Conservation (phyloP, 30 jellyfish, hydroid and myxozoan species). For the Aurelia aurita region DNA sequence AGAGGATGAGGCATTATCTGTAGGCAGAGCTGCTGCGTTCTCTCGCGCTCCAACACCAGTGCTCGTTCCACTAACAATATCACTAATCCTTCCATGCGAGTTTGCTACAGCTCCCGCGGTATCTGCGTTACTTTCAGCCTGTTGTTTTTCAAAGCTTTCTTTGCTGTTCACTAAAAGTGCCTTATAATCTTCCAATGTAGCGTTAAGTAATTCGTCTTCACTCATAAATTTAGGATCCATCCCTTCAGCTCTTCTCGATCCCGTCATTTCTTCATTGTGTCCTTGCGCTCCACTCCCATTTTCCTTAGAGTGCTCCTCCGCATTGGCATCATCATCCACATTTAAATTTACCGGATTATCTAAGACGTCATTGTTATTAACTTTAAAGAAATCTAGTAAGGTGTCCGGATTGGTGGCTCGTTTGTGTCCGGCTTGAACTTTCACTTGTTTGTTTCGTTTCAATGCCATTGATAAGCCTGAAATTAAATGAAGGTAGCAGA, state of each 20-base stretch:
- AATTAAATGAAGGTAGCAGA: not conserved
- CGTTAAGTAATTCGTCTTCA: constrained; percentile 46
- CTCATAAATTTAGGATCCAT: not conserved
- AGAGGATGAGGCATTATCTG: not conserved
- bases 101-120: not conserved
- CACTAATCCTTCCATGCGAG: not conserved
- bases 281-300: not conserved
- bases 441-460: constrained; percentile 35
- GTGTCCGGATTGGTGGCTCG: constrained; percentile 29
- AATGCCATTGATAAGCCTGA: constrained; percentile 63
- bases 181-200: constrained; percentile 57
- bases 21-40: constrained; percentile 3
- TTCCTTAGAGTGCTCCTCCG: too few relatives aligned
- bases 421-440: constrained; percentile 31
- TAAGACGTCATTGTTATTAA: constrained; percentile 11
- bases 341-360: too few relatives aligned
- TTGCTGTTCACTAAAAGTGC: constrained; percentile 22
- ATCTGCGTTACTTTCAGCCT: not conserved
- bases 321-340: too few relatives aligned
- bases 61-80: not conserved
- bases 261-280: constrained; percentile 16
- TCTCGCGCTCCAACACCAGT: constrained; percentile 15
- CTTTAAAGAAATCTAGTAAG: constrained; percentile 40
- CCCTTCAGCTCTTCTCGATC: constrained; percentile 9
- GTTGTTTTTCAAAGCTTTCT: not conserved